Evolutionary conservation across 2,113 vertebrate species (phyloP), one percentile per base, ranked within the genome.

Genomic region (Stegastes partitus): DNA sequence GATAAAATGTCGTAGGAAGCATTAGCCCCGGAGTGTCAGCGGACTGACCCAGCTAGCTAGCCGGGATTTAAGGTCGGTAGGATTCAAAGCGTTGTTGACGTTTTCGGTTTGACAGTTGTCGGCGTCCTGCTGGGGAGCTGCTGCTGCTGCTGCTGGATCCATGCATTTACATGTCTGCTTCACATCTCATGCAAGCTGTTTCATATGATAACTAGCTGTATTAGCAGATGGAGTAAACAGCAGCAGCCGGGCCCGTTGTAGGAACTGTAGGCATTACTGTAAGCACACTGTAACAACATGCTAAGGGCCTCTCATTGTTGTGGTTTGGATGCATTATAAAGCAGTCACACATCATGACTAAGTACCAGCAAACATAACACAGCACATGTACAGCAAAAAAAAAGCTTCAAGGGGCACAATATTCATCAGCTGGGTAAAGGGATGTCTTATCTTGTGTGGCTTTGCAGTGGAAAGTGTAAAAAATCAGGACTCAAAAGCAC

Each of bases 51-150:
- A 11, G 85, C 70, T 66, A 85, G 85, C 88, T 79, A 50, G 79
- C 16, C 47, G 42, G 72, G 69, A 58, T 77, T 79, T 61, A 57
- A 65, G 80, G 55, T 85, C 68, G 68, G 56, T 5, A n/a, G 62
- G 54, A 57, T 72, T 28, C 45, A 18, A 0, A 56, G 39, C 61
- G 53, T 61, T 90, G 87, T 86, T 90, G 89, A 85, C 81, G 82
- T 83, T 68, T 67, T 65, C 21, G 25, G 28, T 54, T 74, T 88
- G 89, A 88, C 87, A 85, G 87, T 44, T 86, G 77, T 28, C 25
- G 67, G 61, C 51, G 42, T 37, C 70, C 81, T 26, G 68, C 76
- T 28, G 62, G 37, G 59, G 21, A 19, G 73, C 26, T 57, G 58
- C 22, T 37, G 54, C 57, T 61, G n/a, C n/a, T n/a, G 69, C 45